Evolutionary conservation across 2,113 vertebrate genomes (phyloP).

Genomic region (Heloderma charlesbogerti): DNA sequence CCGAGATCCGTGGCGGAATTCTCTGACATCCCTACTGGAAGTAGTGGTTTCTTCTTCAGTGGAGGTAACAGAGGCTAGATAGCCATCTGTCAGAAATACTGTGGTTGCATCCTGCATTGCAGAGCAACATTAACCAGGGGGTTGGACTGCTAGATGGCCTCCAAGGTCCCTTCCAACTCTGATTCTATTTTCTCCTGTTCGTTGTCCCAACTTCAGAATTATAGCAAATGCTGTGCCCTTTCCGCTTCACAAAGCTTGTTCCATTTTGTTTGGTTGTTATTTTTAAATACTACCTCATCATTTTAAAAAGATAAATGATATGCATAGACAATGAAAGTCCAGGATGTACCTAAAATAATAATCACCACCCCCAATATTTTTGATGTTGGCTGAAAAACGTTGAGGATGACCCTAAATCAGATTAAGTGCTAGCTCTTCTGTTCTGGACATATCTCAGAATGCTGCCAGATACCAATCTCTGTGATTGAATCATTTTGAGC

Average conservation of each 20-base stretch:
- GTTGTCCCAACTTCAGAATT: background rate
- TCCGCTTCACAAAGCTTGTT: slow-evolving; percentile 14
- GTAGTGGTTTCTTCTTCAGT: too few relatives aligned
- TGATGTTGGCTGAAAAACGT: slow-evolving; percentile 72
- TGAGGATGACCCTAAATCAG: slow-evolving; percentile 79
- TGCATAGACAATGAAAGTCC: slow-evolving; percentile 44
- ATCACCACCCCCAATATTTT: slow-evolving; percentile 67
- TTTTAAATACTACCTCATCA: slow-evolving; percentile 66
- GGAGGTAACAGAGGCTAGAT: too few relatives aligned
- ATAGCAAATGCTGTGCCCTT: background rate
- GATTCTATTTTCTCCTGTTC: background rate
- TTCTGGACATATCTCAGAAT: slow-evolving; percentile 72
- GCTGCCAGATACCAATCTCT: slow-evolving; percentile 81
- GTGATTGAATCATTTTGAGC: slow-evolving; percentile 82
- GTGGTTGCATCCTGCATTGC: too few relatives aligned
- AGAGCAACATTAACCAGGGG: too few relatives aligned
- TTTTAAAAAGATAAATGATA: slow-evolving; percentile 74
- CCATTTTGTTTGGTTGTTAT: slow-evolving; percentile 49
- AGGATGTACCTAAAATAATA: slow-evolving; percentile 71
- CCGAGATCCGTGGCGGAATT: too few relatives aligned
- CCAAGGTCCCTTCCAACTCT: too few relatives aligned
- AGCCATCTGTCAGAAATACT: too few relatives aligned
- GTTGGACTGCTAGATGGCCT: too few relatives aligned
- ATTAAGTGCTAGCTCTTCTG: slow-evolving; percentile 79
- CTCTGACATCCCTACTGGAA: too few relatives aligned